Conservation (phyloP, 2,888 invertebrate species). For the Parnassius glacialis region DNA sequence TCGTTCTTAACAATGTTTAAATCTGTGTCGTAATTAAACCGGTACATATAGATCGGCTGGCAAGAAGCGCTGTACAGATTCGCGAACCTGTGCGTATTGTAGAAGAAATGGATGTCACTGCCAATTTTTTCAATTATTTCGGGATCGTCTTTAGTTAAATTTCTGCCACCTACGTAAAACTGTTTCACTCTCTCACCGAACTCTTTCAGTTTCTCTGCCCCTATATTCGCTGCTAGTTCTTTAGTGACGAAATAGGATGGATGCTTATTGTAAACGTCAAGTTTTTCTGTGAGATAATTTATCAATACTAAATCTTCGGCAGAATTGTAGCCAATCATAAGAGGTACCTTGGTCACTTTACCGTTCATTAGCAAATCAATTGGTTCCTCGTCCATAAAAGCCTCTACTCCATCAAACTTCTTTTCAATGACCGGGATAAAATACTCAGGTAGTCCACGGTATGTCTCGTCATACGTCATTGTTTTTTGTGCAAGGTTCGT, state of each 20-base stretch:
- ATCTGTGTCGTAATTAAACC: constrained; percentile 39
- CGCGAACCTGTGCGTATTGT: constrained; percentile 36
- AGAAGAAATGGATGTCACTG: constrained; percentile 37
- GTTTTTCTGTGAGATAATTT: constrained; percentile 40
- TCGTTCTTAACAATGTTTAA: constrained; percentile 37
- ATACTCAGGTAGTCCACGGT: constrained; percentile 49
- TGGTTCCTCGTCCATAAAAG: constrained; percentile 50
- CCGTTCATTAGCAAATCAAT: constrained; percentile 42
- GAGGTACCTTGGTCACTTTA: constrained; percentile 46
- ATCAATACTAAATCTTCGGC: constrained; percentile 52
- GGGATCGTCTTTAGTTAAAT: constrained; percentile 33
- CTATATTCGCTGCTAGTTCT: constrained; percentile 43
- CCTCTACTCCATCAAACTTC: constrained; percentile 42
- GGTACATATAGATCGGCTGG: constrained; percentile 35
- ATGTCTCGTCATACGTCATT: constrained; percentile 48
- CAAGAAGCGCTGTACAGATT: constrained; percentile 30
- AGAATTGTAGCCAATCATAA: constrained; percentile 55
- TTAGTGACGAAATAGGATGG: constrained; percentile 48
- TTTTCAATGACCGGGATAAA: constrained; percentile 58
- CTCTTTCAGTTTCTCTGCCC: constrained; percentile 39
- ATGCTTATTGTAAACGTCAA: constrained; percentile 40
- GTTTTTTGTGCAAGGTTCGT: constrained; percentile 42
- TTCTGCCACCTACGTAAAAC: constrained; percentile 49
- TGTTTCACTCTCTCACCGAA: constrained; percentile 47
- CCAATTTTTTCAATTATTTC: constrained; percentile 31